Conservation (phyloP, 2,888 invertebrate species). For the Drosophila algonquin region DNA sequence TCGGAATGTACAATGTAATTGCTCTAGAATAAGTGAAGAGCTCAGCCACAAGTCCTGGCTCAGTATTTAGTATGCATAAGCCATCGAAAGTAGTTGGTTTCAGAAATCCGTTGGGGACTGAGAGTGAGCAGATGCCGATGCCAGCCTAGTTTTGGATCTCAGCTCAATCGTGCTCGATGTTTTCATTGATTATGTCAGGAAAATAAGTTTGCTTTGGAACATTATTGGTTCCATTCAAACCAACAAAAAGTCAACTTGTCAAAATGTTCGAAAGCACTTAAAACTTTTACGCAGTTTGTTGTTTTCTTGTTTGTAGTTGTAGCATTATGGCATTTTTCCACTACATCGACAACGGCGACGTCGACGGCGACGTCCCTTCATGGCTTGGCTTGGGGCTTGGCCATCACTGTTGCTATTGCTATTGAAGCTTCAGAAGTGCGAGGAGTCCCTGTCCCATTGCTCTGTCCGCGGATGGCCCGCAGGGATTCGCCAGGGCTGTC, state of each 20-base stretch:
- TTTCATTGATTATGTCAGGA: constrained; percentile 69
- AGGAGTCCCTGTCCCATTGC: constrained; percentile 2
- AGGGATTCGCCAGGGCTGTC: constrained; percentile 7
- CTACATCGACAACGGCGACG: constrained; percentile 52
- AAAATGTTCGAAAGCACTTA: constrained; percentile 76
- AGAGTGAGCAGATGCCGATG: background rate
- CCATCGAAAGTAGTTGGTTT: background rate
- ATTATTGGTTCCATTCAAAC: constrained; percentile 68
- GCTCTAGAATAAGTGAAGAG: too few species aligned
- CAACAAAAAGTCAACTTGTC: constrained; percentile 74
- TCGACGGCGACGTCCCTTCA: constrained; percentile 7
- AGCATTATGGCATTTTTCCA: constrained; percentile 67
- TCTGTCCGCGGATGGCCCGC: background rate
- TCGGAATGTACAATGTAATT: background rate
- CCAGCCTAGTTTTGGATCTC: background rate
- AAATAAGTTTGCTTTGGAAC: constrained; percentile 68
- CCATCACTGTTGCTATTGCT: constrained; percentile 1
- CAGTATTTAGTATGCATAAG: background rate
- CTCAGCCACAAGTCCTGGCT: background rate
- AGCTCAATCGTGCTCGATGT: constrained; percentile 44
- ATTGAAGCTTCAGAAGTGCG: background rate
- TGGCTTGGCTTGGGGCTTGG: background rate
- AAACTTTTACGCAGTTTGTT: constrained; percentile 69
- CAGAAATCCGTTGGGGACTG: background rate
- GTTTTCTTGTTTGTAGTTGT: constrained; percentile 59